A percentile compares a stretch with the other conserved stretches of the same genome.
These are phyloP conservation scores for Apostichopus leukothele DNA, from an alignment of 53 echinoderm and acorn worm species.

Conservation along the genomic window DNA sequence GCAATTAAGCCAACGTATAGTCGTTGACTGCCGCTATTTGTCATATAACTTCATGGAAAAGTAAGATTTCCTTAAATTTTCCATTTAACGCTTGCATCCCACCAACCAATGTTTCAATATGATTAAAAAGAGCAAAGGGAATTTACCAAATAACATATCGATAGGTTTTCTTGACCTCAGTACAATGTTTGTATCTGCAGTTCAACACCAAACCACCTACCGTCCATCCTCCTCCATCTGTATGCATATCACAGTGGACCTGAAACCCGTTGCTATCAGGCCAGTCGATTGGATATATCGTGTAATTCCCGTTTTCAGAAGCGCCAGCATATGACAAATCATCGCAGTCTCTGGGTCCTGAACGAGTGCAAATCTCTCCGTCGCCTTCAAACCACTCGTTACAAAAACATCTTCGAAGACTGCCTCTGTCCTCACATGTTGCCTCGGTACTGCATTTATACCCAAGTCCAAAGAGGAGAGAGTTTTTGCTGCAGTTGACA, in stretches of 20 bases:
- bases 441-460: neutral
- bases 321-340: neutral
- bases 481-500: neutral
- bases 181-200: too few relatives aligned
- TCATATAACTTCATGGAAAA: too few relatives aligned
- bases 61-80: too few relatives aligned
- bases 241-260: neutral
- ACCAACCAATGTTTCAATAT: too few relatives aligned
- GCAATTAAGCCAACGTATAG: too few relatives aligned
- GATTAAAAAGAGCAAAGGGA: too few relatives aligned
- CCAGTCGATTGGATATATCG: neutral
- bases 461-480: neutral
- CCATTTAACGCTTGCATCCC: too few relatives aligned
- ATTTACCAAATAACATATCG: too few relatives aligned
- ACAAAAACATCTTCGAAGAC: neutral
- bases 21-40: too few relatives aligned
- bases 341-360: neutral
- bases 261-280: neutral
- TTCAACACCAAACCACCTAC: neutral
- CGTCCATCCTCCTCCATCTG: neutral
- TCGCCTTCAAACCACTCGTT: neutral
- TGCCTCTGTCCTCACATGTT: conserved; percentile 14
- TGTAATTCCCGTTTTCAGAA: neutral
- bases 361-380: neutral
- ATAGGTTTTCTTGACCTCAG: too few relatives aligned